A percentile compares a stretch with the other conserved stretches of the same genome.
Conservation (phyloP, 2,888 invertebrate species). For the Gortyna flavago region DNA sequence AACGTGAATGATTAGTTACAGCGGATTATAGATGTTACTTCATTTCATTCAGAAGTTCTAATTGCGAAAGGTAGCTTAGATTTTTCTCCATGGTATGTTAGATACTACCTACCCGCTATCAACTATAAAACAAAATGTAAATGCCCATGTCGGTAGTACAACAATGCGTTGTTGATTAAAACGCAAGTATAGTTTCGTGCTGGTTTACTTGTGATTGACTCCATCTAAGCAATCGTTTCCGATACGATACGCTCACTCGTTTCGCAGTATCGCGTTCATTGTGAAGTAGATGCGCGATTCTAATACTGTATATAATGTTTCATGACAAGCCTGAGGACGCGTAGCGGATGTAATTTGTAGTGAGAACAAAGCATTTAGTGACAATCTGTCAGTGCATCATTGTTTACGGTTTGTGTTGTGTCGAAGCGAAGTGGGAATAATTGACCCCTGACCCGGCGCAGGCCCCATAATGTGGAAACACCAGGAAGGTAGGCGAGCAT, state of each 20-base stretch:
- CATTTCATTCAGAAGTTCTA: conserved; percentile 28
- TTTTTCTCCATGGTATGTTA: conserved; percentile 2
- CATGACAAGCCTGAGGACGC: conserved; percentile 38
- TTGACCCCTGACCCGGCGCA: conserved; percentile 73
- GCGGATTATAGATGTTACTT: conserved; percentile 28
- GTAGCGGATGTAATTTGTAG: conserved; percentile 43
- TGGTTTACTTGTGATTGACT: conserved; percentile 60
- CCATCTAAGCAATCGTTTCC: conserved; percentile 58
- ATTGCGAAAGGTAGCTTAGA: background rate
- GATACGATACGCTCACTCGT: conserved; percentile 61
- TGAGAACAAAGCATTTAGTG: conserved; percentile 57
- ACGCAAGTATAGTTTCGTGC: conserved; percentile 25
- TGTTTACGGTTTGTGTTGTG: conserved; percentile 67
- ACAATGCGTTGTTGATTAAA: conserved; percentile 40
- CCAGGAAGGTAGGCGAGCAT: conserved; percentile 72
- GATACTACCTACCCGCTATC: conserved; percentile 25
- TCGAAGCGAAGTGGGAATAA: conserved; percentile 72
- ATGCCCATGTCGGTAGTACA: conserved; percentile 26
- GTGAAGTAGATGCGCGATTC: conserved; percentile 48
- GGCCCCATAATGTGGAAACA: conserved; percentile 74
- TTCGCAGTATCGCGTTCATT: conserved; percentile 53
- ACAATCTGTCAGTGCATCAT: conserved; percentile 56
- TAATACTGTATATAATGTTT: conserved; percentile 55
- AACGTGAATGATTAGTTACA: conserved; percentile 42
- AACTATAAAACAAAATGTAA: conserved; percentile 12